Percentiles rank a stretch among this genome's conserved stretches.
Evolutionary conservation across 2,113 vertebrate species (phyloP).

Genomic region (Dasypus novemcinctus): DNA sequence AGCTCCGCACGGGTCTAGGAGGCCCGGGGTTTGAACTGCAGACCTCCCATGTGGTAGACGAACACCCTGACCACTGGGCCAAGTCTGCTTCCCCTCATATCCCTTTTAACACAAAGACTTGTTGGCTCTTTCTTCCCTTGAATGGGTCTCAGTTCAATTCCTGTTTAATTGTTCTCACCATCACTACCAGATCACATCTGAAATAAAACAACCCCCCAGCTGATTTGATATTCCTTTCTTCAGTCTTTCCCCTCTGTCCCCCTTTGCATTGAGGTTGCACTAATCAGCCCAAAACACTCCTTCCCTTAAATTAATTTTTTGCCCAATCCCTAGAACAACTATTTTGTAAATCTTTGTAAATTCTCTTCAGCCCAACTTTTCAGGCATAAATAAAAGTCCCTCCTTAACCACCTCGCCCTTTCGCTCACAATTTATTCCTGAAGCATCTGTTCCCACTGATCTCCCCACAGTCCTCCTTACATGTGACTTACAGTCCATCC

Average conservation of each 20-base stretch:
- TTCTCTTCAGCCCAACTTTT: neutral
- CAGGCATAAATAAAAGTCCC: neutral
- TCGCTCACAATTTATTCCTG: neutral
- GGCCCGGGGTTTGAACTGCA: too few relatives aligned
- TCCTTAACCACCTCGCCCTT: neutral
- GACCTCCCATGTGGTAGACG: too few relatives aligned
- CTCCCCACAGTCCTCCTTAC: neutral
- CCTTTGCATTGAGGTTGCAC: neutral
- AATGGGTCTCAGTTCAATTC: neutral
- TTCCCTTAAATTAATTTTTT: neutral
- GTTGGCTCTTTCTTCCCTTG: neutral
- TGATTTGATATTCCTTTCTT: too few relatives aligned
- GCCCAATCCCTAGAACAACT: neutral
- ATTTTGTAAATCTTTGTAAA: neutral
- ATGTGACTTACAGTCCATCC: neutral
- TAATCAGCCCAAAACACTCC: neutral
- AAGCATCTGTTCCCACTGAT: neutral
- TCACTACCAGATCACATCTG: neutral
- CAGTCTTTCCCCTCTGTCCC: neutral
- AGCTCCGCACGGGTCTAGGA: too few relatives aligned
- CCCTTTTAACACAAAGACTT: neutral
- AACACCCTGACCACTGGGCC: too few relatives aligned
- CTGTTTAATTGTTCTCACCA: neutral
- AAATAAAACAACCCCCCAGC: neutral
- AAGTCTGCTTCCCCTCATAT: too few relatives aligned